A percentile compares a stretch with the other conserved stretches of the same genome.
Evolutionary conservation across 2,888 invertebrate species (phyloP).

Genomic region (Acleris sparsana): DNA sequence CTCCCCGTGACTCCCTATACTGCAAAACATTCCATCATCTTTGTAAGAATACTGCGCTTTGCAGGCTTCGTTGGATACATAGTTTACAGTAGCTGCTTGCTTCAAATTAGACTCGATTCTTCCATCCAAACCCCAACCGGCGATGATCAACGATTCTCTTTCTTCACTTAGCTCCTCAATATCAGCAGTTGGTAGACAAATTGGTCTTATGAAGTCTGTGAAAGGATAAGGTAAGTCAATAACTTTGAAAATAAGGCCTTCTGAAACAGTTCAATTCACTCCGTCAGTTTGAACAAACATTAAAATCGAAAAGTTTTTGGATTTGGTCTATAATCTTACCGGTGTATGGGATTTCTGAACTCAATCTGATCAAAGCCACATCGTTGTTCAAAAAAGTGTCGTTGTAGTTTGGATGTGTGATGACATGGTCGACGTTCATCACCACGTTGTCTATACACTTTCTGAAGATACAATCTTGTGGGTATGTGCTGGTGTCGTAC

Average conservation of each 20-base stretch:
- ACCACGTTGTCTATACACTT: conserved; percentile 12
- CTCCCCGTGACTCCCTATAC: conserved; percentile 19
- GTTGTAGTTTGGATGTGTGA: conserved; percentile 20
- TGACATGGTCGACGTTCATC: conserved; percentile 18
- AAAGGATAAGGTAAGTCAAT: not conserved
- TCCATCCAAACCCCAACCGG: conserved; percentile 28
- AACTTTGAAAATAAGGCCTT: too few relatives aligned
- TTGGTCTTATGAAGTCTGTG: conserved; percentile 17
- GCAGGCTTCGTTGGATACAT: conserved; percentile 15
- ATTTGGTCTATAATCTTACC: not conserved
- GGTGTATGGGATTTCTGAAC: conserved; percentile 14
- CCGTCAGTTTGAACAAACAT: too few relatives aligned
- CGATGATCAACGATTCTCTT: conserved; percentile 10
- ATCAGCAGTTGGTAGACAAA: conserved; percentile 24
- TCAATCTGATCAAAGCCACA: conserved; percentile 21
- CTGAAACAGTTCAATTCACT: too few relatives aligned
- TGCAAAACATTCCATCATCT: conserved; percentile 22
- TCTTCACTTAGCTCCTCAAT: conserved; percentile 3
- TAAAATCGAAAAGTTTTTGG: not conserved
- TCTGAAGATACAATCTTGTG: conserved; percentile 10
- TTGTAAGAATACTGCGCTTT: conserved; percentile 20
- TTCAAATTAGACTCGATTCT: conserved; percentile 15
- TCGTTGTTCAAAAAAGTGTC: conserved; percentile 16
- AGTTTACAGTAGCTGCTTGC: conserved; percentile 18
- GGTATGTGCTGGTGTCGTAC: conserved; percentile 10